Conservation (phyloP, 2,888 invertebrate species). For the Tenthredo amoena region DNA sequence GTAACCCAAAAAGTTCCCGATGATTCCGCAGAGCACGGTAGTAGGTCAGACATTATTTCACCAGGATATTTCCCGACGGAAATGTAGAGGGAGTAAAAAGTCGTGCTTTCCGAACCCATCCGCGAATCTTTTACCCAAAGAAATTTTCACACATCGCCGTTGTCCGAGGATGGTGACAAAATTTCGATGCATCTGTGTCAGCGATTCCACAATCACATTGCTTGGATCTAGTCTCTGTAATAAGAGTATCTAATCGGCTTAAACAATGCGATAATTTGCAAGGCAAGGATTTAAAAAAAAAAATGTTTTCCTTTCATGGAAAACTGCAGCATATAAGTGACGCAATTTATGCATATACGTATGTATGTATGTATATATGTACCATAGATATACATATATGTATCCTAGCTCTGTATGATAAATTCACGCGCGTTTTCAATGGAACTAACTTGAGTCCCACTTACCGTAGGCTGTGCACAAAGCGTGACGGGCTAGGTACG, state of each 20-base stretch:
- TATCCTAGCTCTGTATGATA: neutral
- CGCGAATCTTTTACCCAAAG: neutral
- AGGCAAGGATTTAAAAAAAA: neutral
- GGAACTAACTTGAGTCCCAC: neutral
- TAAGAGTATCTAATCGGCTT: neutral
- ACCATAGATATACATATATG: neutral
- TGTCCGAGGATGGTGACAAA: neutral
- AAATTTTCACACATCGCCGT: neutral
- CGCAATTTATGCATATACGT: neutral
- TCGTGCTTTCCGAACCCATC: neutral
- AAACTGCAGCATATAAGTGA: conserved; percentile 9
- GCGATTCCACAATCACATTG: neutral
- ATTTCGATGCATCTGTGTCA: neutral
- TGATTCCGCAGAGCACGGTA: neutral
- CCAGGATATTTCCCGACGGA: conserved; percentile 11
- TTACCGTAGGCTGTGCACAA: conserved; percentile 17
- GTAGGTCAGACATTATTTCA: conserved; percentile 6
- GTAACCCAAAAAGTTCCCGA: neutral
- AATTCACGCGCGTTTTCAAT: neutral
- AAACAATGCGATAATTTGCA: neutral
- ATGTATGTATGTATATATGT: neutral
- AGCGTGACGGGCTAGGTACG: conserved; percentile 34
- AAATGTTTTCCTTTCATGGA: neutral
- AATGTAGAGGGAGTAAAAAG: neutral
- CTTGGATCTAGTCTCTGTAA: neutral